phyloP scores from a whole-genome alignment of 2,888 invertebrate species.

The Biston betularia region DNA sequence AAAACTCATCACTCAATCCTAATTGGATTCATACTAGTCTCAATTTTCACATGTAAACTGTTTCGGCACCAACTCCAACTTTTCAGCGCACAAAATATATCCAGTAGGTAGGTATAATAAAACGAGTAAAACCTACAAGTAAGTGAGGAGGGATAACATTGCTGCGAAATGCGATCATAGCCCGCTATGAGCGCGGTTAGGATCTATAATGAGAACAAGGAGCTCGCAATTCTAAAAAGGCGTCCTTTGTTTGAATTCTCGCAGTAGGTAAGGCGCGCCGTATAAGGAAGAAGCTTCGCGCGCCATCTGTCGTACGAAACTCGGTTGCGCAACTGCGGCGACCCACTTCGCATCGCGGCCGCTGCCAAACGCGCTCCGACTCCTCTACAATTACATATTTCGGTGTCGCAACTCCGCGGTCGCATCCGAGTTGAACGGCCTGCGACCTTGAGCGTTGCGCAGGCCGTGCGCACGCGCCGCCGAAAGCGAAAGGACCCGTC shows the following conservation, averaged over 20 bases:
- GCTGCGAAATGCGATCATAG: constrained; percentile 52
- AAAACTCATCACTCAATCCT: constrained; percentile 43
- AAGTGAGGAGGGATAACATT: constrained; percentile 43
- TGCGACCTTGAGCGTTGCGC: constrained; percentile 83
- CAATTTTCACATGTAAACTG: constrained; percentile 40
- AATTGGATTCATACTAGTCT: constrained; percentile 48
- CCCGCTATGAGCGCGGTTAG: constrained; percentile 49
- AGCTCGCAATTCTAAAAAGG: constrained; percentile 45
- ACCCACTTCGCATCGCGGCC: constrained; percentile 79
- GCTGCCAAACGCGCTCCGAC: constrained; percentile 83
- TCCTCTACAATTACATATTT: constrained; percentile 85
- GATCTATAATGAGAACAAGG: constrained; percentile 48
- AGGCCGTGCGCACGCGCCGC: constrained; percentile 67
- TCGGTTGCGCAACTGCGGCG: constrained; percentile 77
- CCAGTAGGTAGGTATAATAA: constrained; percentile 35
- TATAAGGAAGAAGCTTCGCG: constrained; percentile 77
- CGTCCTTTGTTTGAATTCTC: constrained; percentile 53
- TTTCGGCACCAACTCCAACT: constrained; percentile 20
- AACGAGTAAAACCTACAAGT: neutral
- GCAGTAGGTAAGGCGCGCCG: constrained; percentile 52
- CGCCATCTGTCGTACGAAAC: constrained; percentile 80
- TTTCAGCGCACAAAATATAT: constrained; percentile 42
- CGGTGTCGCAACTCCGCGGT: constrained; percentile 82
- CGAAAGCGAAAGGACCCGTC: constrained; percentile 81
- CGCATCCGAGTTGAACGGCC: constrained; percentile 86